These are phyloP conservation scores for Trichogramma evanescens DNA, from an alignment of 2,888 invertebrate species.

Conservation along the genomic window DNA sequence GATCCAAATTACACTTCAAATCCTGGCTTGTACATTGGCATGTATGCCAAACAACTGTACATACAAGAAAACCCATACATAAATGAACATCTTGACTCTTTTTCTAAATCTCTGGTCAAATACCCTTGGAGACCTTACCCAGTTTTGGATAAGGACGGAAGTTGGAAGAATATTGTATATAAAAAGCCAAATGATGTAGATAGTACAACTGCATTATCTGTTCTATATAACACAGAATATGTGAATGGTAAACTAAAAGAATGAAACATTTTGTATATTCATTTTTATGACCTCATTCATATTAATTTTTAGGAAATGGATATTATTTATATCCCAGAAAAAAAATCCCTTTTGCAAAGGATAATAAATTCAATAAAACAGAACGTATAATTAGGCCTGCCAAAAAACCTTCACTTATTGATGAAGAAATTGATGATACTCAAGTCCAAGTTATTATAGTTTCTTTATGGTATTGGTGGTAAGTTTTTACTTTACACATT, in stretches of 20 bases:
- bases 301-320: constrained; percentile 57
- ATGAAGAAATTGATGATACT: constrained; percentile 51
- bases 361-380: constrained; percentile 43
- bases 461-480: constrained; percentile 75
- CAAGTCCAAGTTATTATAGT: constrained; percentile 65
- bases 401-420: constrained; percentile 29
- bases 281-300: neutral
- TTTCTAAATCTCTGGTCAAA: constrained; percentile 33
- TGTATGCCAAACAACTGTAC: constrained; percentile 70
- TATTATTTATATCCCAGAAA: constrained; percentile 66
- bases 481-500: constrained; percentile 29
- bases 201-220: constrained; percentile 62
- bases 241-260: constrained; percentile 53
- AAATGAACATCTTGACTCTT: constrained; percentile 24
- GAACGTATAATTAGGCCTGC: constrained; percentile 27
- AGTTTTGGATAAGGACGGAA: constrained; percentile 47
- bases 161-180: no score
- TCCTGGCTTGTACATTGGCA: constrained; percentile 77
- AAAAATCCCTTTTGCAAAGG: constrained; percentile 50
- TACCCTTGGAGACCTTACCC: constrained; percentile 72
- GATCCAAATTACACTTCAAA: constrained; percentile 44
- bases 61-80: constrained; percentile 37
- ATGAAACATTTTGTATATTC: no score
- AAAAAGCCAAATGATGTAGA: constrained; percentile 37
- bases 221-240: constrained; percentile 66